phyloP scores from a whole-genome alignment of 1,140 invertebrate species.

The Caerostris extrusa region DNA sequence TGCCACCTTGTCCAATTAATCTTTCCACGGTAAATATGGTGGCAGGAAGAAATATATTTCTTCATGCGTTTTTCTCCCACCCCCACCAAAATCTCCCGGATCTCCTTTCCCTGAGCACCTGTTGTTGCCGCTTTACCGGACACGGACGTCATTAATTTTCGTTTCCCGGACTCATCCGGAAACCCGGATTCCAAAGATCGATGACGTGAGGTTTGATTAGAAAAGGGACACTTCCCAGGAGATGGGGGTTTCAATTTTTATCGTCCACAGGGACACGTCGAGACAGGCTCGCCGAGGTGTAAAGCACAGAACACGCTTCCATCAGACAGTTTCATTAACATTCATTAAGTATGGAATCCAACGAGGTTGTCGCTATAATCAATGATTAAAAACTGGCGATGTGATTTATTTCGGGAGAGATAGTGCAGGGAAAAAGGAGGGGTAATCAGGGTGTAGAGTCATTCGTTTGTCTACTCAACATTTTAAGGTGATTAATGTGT shows the following conservation, averaged over 20 bases:
- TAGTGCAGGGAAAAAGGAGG: background rate
- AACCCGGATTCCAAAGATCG: conserved; percentile 49
- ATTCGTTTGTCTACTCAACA: background rate
- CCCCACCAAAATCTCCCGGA: background rate
- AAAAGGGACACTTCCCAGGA: conserved; percentile 62
- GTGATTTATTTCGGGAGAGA: background rate
- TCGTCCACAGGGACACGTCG: background rate
- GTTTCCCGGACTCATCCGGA: conserved; percentile 58
- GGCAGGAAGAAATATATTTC: conserved; percentile 34
- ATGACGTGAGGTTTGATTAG: conserved; percentile 66
- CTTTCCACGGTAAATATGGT: conserved; percentile 6
- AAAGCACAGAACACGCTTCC: background rate
- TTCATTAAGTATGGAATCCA: conserved; percentile 19
- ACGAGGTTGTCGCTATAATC: background rate
- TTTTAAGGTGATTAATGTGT: background rate
- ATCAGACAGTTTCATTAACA: conserved; percentile 34
- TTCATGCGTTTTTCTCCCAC: background rate
- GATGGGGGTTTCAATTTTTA: conserved; percentile 31
- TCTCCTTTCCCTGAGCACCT: conserved; percentile 33
- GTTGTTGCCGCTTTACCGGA: conserved; percentile 53
- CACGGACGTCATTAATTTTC: conserved; percentile 70
- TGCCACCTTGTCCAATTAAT: conserved; percentile 60
- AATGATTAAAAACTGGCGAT: conserved; percentile 35
- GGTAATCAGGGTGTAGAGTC: background rate
- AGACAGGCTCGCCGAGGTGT: conserved; percentile 23